These are phyloP conservation scores for Onychomys torridus DNA, from an alignment of 2,797 vertebrate species.

Conservation along the genomic window DNA sequence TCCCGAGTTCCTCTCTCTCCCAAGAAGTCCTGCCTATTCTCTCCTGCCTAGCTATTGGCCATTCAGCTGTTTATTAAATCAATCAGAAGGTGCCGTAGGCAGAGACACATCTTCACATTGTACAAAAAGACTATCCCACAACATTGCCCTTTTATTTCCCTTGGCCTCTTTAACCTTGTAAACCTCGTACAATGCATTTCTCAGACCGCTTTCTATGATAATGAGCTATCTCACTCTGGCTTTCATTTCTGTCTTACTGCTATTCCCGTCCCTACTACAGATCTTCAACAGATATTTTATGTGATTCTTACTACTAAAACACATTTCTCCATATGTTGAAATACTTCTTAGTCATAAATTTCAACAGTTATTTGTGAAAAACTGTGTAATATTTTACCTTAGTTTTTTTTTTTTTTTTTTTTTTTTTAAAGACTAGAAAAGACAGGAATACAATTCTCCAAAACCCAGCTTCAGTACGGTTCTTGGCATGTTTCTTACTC, in stretches of 20 bases:
- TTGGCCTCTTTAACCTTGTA: conserved; percentile 23
- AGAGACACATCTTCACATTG: too few species aligned
- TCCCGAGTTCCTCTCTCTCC: too few species aligned
- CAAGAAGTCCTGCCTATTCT: not conserved
- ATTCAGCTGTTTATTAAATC: not conserved
- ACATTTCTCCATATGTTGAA: conserved; percentile 37
- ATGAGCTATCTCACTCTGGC: not conserved
- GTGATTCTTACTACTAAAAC: conserved; percentile 38
- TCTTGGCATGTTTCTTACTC: not conserved
- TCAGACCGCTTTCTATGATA: conserved; percentile 17
- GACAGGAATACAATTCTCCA: not conserved
- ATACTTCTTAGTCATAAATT: conserved; percentile 45
- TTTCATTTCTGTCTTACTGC: conserved; percentile 1
- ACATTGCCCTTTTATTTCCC: not conserved
- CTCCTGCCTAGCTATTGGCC: not conserved
- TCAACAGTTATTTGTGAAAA: conserved; percentile 27
- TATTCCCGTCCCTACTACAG: not conserved
- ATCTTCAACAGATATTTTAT: conserved; percentile 47
- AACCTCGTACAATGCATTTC: not conserved
- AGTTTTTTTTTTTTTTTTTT: not conserved
- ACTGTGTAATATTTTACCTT: conserved; percentile 33
- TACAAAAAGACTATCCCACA: too few species aligned
- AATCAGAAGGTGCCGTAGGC: not conserved
- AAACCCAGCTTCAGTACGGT: conserved; percentile 18
- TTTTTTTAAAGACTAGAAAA: conserved; percentile 48